phyloP scores from a whole-genome alignment of 1,140 invertebrate genomes.

The Atta colombica region DNA sequence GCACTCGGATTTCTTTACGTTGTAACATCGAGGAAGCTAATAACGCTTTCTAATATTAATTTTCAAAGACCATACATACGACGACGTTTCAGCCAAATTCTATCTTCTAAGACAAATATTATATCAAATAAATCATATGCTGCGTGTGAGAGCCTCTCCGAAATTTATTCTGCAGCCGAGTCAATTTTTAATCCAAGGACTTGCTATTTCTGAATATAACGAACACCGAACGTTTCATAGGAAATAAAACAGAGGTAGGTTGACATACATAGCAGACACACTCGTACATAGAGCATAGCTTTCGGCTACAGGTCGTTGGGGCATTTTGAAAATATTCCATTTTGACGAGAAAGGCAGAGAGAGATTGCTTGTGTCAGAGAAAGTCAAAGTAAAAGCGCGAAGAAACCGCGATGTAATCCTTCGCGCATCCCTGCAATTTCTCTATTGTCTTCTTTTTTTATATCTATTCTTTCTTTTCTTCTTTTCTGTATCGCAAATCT shows the following conservation, averaged over 20 bases:
- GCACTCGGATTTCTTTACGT: slow-evolving; percentile 28
- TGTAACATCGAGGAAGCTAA: slow-evolving; percentile 32
- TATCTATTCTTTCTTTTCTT: slow-evolving; percentile 5
- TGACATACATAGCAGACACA: neutral
- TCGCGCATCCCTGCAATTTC: slow-evolving; percentile 35
- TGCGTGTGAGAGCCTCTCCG: neutral
- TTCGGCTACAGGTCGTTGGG: neutral
- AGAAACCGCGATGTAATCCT: slow-evolving; percentile 33
- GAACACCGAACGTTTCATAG: neutral
- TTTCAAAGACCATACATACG: neutral
- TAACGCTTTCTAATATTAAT: slow-evolving; percentile 9
- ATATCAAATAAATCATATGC: neutral
- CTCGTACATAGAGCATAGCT: neutral
- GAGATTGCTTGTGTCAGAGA: slow-evolving; percentile 34
- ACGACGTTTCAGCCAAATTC: neutral
- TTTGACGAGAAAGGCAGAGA: slow-evolving; percentile 13
- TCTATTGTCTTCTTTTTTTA: slow-evolving; percentile 8
- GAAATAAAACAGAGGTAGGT: slow-evolving; percentile 2
- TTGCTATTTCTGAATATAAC: neutral
- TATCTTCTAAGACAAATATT: slow-evolving; percentile 15
- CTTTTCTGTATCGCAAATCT: slow-evolving; percentile 43
- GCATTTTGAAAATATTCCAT: slow-evolving; percentile 52
- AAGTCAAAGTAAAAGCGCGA: slow-evolving; percentile 42
- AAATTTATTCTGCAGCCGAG: neutral
- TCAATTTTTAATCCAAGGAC: slow-evolving; percentile 1